Evolutionary conservation across 2,113 vertebrate species (phyloP).

Genomic region (Trichechus manatus): DNA sequence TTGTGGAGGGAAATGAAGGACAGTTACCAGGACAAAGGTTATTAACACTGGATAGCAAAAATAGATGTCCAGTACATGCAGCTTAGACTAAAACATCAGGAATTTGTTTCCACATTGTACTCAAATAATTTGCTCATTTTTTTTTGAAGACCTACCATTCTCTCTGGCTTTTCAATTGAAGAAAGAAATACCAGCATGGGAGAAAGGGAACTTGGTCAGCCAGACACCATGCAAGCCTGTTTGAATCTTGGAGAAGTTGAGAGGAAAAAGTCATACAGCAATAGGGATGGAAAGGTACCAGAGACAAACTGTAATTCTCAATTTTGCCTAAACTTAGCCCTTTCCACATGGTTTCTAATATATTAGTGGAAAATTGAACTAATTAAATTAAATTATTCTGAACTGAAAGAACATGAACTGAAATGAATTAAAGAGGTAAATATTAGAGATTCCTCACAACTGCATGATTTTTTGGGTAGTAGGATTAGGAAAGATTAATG

Average conservation of each 20-base stretch:
- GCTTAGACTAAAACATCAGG: not conserved
- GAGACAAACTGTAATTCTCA: not conserved
- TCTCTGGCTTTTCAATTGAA: not conserved
- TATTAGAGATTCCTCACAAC: not conserved
- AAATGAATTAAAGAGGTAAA: not conserved
- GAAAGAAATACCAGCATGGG: not conserved
- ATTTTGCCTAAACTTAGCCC: not conserved
- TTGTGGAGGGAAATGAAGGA: not conserved
- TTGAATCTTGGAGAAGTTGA: not conserved
- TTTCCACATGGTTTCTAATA: not conserved
- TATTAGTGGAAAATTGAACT: not conserved
- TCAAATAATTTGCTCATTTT: not conserved
- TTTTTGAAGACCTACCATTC: not conserved
- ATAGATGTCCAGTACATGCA: not conserved
- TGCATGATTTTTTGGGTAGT: not conserved
- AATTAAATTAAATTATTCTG: not conserved
- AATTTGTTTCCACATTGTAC: not conserved
- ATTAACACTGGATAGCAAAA: not conserved
- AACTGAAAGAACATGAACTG: slow-evolving; percentile 19
- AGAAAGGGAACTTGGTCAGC: not conserved
- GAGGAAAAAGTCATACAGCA: not conserved
- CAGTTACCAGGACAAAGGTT: not conserved
- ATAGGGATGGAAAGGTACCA: not conserved
- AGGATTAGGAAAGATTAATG: not conserved
- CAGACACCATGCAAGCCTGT: not conserved